Evolutionary conservation across 2,888 invertebrate species (phyloP), one percentile per base, ranked within the genome.

Genomic region (Chrysodeixis includens): DNA sequence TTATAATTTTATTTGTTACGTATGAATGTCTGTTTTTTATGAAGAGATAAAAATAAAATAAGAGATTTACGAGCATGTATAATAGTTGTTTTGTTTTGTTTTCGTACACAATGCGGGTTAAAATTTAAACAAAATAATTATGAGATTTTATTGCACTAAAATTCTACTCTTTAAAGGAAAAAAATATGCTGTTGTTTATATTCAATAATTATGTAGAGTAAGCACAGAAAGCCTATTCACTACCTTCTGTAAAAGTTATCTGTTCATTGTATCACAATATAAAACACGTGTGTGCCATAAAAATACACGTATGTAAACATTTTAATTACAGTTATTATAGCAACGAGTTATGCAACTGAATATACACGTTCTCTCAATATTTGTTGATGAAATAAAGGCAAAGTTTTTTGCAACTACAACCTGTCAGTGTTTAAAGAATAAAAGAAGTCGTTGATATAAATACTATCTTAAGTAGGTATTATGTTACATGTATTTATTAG

Each of bases 291-390:
- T 57, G 57, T 75, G 57, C 10, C 30, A 20, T 26, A 56, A 30
- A 14, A 56, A 56, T 40, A 35, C 30, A n/a, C n/a, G n/a, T 44
- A 57, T n/a, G 40, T 62, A 61, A 62, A 55, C 58, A 60, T 49
- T 6, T 14, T 62, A 60, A 74, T 65, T 57, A 26, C 51, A 30
- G 56, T 61, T 40, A 66, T 77, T 46, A 62, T 32, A 53, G 62
- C 56, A 14, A 40, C 14, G 55, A 57, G 53, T 60, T 66, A 69
- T 56, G 58, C 53, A 62, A 69, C 62, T 46, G 46, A 20, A 8
- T 10, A 56, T 14, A 58, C 40, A 59, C 12, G 32, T 62, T 22
- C 46, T 46, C 5, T n/a, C 0, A 6, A 22, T 46, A 46, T 54
- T 55, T 49, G 20, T 46, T 16, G 8, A 30, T 44, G 30, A 22